phyloP scores from a whole-genome alignment of 2,888 invertebrate genomes.

The Epistrophella euchroma region DNA sequence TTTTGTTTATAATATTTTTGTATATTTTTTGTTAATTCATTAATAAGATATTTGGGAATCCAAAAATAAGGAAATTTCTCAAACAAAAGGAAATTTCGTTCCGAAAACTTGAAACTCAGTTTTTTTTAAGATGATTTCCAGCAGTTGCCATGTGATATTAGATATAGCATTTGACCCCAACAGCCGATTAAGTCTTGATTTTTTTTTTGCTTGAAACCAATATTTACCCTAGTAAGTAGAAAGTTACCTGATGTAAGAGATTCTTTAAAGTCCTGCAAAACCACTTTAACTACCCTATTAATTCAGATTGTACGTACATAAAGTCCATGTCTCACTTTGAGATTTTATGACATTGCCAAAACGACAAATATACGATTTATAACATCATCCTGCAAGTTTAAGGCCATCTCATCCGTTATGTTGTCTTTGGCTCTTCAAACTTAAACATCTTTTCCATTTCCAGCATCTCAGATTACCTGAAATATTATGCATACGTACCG shows the following conservation, averaged over 20 bases:
- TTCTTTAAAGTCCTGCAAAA: neutral
- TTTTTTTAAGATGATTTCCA: no score
- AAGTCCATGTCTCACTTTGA: neutral
- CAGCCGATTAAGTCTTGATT: no score
- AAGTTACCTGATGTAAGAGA: neutral
- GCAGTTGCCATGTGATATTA: no score
- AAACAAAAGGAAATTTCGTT: no score
- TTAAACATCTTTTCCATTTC: neutral
- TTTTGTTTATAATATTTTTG: no score
- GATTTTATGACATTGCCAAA: constrained; percentile 44
- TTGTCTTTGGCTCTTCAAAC: constrained; percentile 20
- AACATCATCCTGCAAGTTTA: constrained; percentile 29
- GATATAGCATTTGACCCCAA: no score
- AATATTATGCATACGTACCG: neutral
- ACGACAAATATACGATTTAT: constrained; percentile 18
- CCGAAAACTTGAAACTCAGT: no score
- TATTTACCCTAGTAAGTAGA: neutral
- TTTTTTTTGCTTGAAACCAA: neutral
- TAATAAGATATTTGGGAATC: no score
- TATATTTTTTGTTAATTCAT: no score
- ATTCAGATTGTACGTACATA: neutral
- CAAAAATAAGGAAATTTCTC: no score
- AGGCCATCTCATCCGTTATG: constrained; percentile 47
- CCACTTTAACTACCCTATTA: neutral
- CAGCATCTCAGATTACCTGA: constrained; percentile 23